These are phyloP conservation scores for Penelope pileata DNA, from an alignment of 2,113 vertebrate species.

Conservation along the genomic window DNA sequence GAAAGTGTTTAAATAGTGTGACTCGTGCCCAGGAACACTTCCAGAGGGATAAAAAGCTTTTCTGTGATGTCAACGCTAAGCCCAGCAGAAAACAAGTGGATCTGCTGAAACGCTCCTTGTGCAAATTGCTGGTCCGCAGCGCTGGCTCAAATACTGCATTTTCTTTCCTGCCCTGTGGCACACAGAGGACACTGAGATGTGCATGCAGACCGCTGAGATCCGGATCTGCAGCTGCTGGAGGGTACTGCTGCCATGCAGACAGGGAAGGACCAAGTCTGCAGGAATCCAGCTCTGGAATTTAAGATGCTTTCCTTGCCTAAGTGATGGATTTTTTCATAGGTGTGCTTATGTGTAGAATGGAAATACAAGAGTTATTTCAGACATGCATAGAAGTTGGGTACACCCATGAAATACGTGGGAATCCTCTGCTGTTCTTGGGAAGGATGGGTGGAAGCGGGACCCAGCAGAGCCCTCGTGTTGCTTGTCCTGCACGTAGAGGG, in stretches of 20 bases:
- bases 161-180: not conserved
- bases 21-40: not conserved
- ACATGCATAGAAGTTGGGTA: not conserved
- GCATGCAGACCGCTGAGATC: not conserved
- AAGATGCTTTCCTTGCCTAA: not conserved
- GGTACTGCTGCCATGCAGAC: not conserved
- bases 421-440: not conserved
- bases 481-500: not conserved
- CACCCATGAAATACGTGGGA: rapidly evolving
- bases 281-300: not conserved
- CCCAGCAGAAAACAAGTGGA: not conserved
- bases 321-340: not conserved
- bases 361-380: not conserved
- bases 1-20: not conserved
- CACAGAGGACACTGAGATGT: not conserved
- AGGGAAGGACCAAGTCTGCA: not conserved
- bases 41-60: slow-evolving; percentile 6
- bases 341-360: not conserved
- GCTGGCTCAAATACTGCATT: not conserved
- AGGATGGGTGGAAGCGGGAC: not conserved
- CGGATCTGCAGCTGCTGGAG: not conserved
- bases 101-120: not conserved
- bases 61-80: not conserved
- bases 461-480: not conserved
- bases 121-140: not conserved